Evolutionary conservation across 2,113 vertebrate species (phyloP).

Genomic region (Eonycteris spelaea): DNA sequence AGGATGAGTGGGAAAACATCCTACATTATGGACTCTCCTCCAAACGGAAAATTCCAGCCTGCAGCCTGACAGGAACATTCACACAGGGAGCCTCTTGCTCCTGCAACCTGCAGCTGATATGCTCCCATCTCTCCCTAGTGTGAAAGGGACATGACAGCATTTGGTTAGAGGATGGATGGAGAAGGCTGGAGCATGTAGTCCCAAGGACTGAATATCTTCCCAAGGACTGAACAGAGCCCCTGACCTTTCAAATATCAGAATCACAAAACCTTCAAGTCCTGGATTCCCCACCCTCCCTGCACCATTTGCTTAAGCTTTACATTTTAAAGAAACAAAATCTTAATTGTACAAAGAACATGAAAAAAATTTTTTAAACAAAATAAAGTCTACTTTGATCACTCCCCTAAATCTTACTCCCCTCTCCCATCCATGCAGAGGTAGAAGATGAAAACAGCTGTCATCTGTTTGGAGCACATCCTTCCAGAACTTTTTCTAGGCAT

Average conservation of each 20-base stretch:
- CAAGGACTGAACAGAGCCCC: accelerated
- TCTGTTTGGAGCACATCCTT: background rate
- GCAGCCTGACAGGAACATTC: background rate
- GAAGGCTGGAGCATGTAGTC: background rate
- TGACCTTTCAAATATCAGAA: background rate
- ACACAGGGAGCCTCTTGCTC: background rate
- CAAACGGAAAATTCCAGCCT: conserved; percentile 5
- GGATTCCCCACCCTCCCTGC: no score
- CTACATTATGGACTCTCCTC: background rate
- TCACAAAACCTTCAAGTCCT: background rate
- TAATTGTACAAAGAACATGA: background rate
- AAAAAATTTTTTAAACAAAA: background rate
- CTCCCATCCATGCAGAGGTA: background rate
- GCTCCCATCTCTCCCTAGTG: background rate
- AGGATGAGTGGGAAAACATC: background rate
- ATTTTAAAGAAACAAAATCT: background rate
- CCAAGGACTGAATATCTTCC: background rate
- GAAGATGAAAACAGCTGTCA: background rate
- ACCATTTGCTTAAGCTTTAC: background rate
- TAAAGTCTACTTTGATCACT: accelerated
- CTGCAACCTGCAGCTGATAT: background rate
- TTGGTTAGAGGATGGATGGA: background rate
- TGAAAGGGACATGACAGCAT: background rate
- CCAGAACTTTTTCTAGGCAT: background rate
- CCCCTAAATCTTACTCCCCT: background rate